Conservation (phyloP, 2,113 vertebrate genomes). For the Gorilla gorilla region DNA sequence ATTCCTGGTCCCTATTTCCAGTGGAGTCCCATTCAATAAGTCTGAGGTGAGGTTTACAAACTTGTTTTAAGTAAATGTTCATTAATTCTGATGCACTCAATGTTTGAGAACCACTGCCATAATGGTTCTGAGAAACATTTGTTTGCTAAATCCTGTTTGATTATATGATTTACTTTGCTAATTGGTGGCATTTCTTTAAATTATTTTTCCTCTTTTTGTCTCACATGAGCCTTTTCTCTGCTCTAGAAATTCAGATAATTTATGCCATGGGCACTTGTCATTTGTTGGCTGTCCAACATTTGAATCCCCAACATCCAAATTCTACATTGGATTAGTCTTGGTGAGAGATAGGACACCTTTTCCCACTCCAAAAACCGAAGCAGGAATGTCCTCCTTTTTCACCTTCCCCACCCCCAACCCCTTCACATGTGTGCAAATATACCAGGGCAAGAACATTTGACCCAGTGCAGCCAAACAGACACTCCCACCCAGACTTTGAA, state of each 20-base stretch:
- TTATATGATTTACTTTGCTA: background rate
- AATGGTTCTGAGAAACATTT: background rate
- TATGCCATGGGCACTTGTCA: background rate
- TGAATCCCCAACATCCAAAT: background rate
- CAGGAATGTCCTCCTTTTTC: background rate
- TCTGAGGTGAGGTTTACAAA: background rate
- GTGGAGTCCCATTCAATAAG: background rate
- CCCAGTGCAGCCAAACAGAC: background rate
- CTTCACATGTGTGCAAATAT: background rate
- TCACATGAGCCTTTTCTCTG: background rate
- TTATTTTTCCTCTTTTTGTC: background rate
- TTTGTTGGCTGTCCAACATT: background rate
- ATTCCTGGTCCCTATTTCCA: background rate
- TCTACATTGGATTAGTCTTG: background rate
- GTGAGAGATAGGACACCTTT: background rate
- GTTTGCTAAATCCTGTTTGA: background rate
- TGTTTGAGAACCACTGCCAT: background rate
- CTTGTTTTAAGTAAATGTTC: background rate
- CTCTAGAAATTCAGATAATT: background rate
- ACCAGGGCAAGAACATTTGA: background rate
- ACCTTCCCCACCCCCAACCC: background rate
- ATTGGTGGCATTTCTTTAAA: background rate
- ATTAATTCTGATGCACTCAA: background rate
- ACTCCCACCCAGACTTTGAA: background rate
- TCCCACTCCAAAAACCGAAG: background rate